These are phyloP conservation scores for Elanus axillaris DNA, from an alignment of 2,113 vertebrate species.

Conservation along the genomic window DNA sequence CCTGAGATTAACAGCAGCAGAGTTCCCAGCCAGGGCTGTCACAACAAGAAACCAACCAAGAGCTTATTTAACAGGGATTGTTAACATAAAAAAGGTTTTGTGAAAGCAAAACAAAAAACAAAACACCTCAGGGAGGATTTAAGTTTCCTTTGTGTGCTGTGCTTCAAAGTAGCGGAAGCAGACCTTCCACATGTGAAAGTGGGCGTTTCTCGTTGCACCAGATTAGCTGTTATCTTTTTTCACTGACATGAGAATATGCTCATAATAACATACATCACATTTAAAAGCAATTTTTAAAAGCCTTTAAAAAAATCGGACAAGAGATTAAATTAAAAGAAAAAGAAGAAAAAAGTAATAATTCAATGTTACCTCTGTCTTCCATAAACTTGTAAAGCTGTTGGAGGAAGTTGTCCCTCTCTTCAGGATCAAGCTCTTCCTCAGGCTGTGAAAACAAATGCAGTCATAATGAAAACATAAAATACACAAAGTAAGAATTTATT, in stretches of 20 bases:
- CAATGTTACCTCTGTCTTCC: conserved; percentile 88
- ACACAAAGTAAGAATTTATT: not conserved
- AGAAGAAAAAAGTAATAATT: not conserved
- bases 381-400: conserved; percentile 99
- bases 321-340: not conserved
- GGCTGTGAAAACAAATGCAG: conserved; percentile 74
- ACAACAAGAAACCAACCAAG: not conserved
- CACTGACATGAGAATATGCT: not conserved
- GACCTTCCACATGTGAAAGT: not conserved
- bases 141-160: not conserved
- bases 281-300: not conserved
- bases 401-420: conserved; percentile 96
- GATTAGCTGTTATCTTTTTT: not conserved
- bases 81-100: not conserved
- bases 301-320: not conserved
- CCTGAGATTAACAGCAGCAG: not conserved
- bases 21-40: not conserved
- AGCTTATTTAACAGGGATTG: not conserved
- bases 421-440: conserved; percentile 94
- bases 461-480: conserved; percentile 1
- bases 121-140: not conserved
- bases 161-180: not conserved
- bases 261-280: not conserved
- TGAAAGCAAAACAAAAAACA: not conserved
- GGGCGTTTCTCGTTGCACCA: not conserved